Base-by-base conservation (phyloP, 2,797 vertebrate genomes). In the Apogon talboti region DNA sequence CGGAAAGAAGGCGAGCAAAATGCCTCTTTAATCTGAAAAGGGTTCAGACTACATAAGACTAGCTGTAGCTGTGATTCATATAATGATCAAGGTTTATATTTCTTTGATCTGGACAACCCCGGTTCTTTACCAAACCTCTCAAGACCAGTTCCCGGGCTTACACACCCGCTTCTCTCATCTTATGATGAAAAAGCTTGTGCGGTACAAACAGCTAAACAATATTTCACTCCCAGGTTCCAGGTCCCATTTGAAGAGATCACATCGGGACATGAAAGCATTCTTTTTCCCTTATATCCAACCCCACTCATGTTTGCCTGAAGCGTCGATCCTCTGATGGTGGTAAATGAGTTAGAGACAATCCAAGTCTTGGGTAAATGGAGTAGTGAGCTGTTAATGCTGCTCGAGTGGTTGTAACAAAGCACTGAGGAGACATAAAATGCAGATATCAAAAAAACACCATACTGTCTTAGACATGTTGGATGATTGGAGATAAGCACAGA, bases 301-400 rank as follows among this genome's bases (percentile, higher is more conserved):
- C 79, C 89, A 89, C 87, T 93, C 87, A 81, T 85, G 84, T 84
- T 90, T 78, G 92, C 93, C 93, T 79, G 87, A 90, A 92, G 93
- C 90, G 79, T 83, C 45, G 85, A 89, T 90, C 89, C 89, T 89
- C 90, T 88, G 92, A 94, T 93, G 92, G 87, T 92, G 89, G 89
- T 94, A 94, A 94, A 93, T 94, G 89, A 88, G 90, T 95, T 94
- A 93, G 91, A 93, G 92, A 93, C 92, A 93, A 94, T 93, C 91
- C 87, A 89, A 91, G 91, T 89, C 91, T 90, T 85, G 79, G 89
- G 88, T 86, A 92, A 94, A 94, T 94, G 92, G 92, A 92, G 81
- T 89, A 87, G 86, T 87, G 89, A 93, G 89, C 91, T 93, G 91
- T 93, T 94, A 94, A 94, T 94, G 94, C 92, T 91, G 83, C 90